Evolutionary conservation across 2,888 invertebrate species (phyloP).

Genomic region (Tetranychus piercei): DNA sequence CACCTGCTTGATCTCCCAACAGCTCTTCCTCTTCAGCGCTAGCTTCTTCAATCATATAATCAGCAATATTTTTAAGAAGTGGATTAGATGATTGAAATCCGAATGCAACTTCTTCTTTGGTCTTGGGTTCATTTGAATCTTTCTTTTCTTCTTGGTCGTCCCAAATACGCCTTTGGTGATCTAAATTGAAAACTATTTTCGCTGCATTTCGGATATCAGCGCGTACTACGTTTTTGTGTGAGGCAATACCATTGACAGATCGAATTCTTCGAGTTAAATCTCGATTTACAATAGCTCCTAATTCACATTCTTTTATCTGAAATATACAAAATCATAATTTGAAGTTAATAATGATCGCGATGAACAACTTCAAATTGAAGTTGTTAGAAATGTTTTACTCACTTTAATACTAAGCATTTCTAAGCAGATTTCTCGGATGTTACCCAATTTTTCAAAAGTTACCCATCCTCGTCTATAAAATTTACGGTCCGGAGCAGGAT

Average conservation of each 20-base stretch:
- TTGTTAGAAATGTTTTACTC: conserved; percentile 29
- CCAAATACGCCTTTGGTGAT: conserved; percentile 66
- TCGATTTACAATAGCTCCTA: conserved; percentile 87
- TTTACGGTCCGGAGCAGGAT: conserved; percentile 83
- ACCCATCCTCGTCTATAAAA: conserved; percentile 98
- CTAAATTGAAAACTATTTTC: conserved; percentile 71
- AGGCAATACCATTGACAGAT: conserved; percentile 70
- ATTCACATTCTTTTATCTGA: conserved; percentile 67
- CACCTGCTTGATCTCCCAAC: conserved; percentile 40
- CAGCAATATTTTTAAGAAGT: conserved; percentile 84
- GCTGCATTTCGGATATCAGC: conserved; percentile 83
- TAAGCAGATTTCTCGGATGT: conserved; percentile 99
- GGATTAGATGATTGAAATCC: conserved; percentile 48
- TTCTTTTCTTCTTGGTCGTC: conserved; percentile 30
- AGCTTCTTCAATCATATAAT: conserved; percentile 91
- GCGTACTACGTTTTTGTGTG: conserved; percentile 67
- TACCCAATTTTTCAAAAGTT: conserved; percentile 84
- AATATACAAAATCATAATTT: conserved; percentile 12
- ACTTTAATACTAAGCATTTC: conserved; percentile 82
- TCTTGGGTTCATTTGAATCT: conserved; percentile 15
- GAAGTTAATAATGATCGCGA: too few relatives aligned
- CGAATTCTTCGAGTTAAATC: conserved; percentile 85
- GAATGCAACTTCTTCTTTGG: conserved; percentile 19
- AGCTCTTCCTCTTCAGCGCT: conserved; percentile 94
- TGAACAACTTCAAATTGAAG: not conserved